A percentile compares a stretch with the other conserved stretches of the same genome.
These are phyloP conservation scores for Semicossyphus pulcher DNA, from an alignment of 2,113 vertebrate genomes.

Conservation along the genomic window DNA sequence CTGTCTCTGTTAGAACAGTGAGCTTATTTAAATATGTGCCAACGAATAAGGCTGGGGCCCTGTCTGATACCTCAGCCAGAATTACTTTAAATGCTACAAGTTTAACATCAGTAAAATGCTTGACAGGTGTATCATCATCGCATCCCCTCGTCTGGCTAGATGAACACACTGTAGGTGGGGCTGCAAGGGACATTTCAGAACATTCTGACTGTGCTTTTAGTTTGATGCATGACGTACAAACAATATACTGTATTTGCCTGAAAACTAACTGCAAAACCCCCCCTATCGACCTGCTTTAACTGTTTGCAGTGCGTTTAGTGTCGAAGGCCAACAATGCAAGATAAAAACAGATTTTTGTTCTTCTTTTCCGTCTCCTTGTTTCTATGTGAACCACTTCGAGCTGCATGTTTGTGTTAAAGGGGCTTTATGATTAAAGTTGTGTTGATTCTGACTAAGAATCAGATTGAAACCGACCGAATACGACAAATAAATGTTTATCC, in stretches of 20 bases:
- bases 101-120: conserved; percentile 40
- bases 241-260: not conserved
- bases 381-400: not conserved
- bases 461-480: not conserved
- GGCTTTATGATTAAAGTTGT: not conserved
- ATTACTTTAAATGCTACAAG: not conserved
- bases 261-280: conserved; percentile 3
- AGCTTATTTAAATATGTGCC: conserved; percentile 45
- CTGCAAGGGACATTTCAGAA: not conserved
- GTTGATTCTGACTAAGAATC: not conserved
- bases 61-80: conserved; percentile 1
- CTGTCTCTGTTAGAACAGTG: conserved; percentile 28
- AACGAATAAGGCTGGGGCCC: conserved; percentile 6
- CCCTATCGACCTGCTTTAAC: not conserved
- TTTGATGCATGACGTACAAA: not conserved
- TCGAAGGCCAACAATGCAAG: not conserved
- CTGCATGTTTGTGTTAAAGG: too few species aligned
- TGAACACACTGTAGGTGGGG: conserved; percentile 25
- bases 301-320: not conserved
- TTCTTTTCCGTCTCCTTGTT: not conserved
- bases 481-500: not conserved
- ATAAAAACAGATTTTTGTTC: not conserved
- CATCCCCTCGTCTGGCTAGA: conserved; percentile 10
- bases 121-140: conserved; percentile 30
- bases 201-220: not conserved